These are phyloP conservation scores for Trachurus trachurus DNA, from an alignment of 2,797 vertebrate species.

Conservation along the genomic window DNA sequence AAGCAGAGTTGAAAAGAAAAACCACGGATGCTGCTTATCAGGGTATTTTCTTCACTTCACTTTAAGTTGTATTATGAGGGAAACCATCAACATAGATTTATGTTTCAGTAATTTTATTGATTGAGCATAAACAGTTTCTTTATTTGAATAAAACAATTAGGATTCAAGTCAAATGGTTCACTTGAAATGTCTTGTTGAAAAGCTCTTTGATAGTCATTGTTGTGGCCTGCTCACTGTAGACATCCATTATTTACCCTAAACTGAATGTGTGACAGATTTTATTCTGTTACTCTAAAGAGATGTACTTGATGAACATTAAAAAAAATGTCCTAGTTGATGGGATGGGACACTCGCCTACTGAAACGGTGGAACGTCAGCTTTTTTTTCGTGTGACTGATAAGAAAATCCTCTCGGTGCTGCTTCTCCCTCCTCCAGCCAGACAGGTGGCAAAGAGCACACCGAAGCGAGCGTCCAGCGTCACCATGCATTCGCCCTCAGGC, in stretches of 20 bases:
- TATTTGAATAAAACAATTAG: neutral
- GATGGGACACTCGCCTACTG: neutral
- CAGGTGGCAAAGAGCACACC: conserved; percentile 93
- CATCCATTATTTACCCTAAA: conserved; percentile 5
- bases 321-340: neutral
- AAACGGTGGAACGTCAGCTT: neutral
- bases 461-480: conserved; percentile 88
- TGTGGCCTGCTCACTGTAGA: neutral
- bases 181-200: neutral
- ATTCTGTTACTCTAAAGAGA: neutral
- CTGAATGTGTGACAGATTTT: neutral
- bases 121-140: neutral
- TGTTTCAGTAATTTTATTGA: neutral
- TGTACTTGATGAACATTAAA: neutral
- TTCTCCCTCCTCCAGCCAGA: conserved; percentile 88
- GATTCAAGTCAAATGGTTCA: neutral
- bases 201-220: neutral
- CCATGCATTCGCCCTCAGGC: conserved; percentile 89
- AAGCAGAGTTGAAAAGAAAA: conserved; percentile 93
- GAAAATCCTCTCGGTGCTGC: conserved; percentile 32
- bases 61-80: neutral
- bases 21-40: conserved; percentile 94
- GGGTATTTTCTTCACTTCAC: conserved; percentile 83
- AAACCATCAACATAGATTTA: conserved; percentile 1
- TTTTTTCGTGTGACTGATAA: conserved; percentile 39